phyloP scores from a whole-genome alignment of 2,113 vertebrate species.

The Anolis sagrei region DNA sequence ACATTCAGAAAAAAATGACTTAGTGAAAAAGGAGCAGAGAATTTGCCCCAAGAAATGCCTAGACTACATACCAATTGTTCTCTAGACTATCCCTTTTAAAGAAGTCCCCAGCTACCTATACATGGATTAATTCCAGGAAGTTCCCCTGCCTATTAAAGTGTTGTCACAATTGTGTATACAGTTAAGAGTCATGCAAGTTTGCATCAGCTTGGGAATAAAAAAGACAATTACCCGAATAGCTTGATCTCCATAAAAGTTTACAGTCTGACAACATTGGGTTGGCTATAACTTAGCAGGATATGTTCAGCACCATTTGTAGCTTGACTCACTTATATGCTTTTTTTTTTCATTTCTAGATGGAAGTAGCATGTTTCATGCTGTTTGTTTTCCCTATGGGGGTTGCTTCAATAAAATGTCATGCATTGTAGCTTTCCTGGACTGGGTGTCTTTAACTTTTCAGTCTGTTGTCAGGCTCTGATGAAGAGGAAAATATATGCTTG shows the following conservation, averaged over 20 bases:
- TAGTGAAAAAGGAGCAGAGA: no score
- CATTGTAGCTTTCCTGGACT: slow-evolving; percentile 45
- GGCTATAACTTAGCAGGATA: slow-evolving; percentile 11
- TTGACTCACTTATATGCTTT: neutral
- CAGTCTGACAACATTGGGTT: slow-evolving; percentile 23
- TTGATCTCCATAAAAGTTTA: slow-evolving; percentile 23
- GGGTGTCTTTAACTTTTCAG: slow-evolving; percentile 40
- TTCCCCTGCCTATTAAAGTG: slow-evolving; percentile 39
- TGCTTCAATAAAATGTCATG: slow-evolving; percentile 51
- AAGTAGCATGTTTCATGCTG: slow-evolving; percentile 38
- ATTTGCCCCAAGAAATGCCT: neutral
- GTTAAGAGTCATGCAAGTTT: slow-evolving; percentile 16
- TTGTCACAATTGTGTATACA: neutral
- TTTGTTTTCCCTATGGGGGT: slow-evolving; percentile 44
- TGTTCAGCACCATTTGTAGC: slow-evolving; percentile 59
- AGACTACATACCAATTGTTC: neutral
- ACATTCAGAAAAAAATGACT: neutral
- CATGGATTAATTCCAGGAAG: neutral
- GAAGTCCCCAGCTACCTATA: neutral
- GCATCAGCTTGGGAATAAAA: slow-evolving; percentile 40
- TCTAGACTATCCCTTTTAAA: neutral
- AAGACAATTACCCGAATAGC: slow-evolving; percentile 35
- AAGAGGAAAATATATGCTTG: slow-evolving; percentile 40
- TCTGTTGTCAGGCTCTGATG: slow-evolving; percentile 51
- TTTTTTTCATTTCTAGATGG: slow-evolving; percentile 23